Conservation (phyloP, 2,113 vertebrate species). For the Pelmatolapia mariae region DNA sequence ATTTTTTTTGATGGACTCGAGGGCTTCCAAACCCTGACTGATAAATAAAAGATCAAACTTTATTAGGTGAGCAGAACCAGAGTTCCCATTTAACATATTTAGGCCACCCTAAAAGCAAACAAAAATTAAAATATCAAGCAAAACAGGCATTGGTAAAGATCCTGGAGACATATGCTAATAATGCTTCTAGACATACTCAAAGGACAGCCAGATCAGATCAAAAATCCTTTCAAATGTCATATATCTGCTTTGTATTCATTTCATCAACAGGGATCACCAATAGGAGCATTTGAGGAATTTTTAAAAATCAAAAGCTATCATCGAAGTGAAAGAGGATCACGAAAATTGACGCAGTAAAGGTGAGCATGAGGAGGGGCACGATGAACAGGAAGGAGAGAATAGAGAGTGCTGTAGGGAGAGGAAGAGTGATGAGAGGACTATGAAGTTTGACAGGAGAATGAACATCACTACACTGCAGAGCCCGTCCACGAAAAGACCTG, state of each 20-base stretch:
- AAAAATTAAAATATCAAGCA: not conserved
- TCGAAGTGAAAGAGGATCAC: not conserved
- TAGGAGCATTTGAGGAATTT: not conserved
- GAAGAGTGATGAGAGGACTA: constrained; percentile 45
- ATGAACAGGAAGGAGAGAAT: not conserved
- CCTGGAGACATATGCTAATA: not conserved
- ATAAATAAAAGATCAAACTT: not conserved
- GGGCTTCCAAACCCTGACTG: not conserved
- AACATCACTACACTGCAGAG: constrained; percentile 40
- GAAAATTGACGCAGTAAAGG: not conserved
- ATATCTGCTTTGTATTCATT: not conserved
- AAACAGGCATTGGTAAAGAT: not conserved
- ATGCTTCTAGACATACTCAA: not conserved
- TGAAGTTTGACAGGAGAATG: constrained; percentile 48
- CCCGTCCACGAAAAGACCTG: constrained; percentile 28
- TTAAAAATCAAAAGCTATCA: not conserved
- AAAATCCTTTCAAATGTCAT: not conserved
- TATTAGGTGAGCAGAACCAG: not conserved
- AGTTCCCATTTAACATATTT: not conserved
- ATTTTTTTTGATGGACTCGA: not conserved
- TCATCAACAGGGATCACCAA: not conserved
- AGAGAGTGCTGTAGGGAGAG: not conserved
- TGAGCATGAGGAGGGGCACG: not conserved
- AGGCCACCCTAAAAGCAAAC: not conserved
- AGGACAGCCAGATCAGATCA: not conserved